Conservation (phyloP, 2,113 vertebrate genomes). For the Heterotis niloticus region DNA sequence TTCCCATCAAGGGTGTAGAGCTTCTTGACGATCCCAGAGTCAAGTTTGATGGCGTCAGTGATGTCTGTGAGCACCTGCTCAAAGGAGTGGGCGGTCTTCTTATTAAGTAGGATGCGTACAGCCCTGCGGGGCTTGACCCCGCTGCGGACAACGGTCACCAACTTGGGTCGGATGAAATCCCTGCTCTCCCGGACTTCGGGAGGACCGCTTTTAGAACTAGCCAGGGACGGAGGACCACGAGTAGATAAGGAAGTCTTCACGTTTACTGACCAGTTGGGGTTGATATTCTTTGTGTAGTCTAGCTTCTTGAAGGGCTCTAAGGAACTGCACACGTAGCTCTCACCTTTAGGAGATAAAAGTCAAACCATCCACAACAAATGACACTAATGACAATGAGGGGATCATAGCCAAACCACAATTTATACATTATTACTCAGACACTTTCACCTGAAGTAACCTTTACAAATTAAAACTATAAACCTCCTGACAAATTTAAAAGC, state of each 20-base stretch:
- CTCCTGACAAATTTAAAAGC: too few relatives aligned
- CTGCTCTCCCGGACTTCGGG: conserved; percentile 79
- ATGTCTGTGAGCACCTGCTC: conserved; percentile 97
- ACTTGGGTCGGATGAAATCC: conserved; percentile 95
- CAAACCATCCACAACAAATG: not conserved
- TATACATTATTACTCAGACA: not conserved
- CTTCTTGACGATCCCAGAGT: conserved; percentile 93
- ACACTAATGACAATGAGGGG: not conserved
- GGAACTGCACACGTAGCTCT: conserved; percentile 94
- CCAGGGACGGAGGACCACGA: conserved; percentile 77
- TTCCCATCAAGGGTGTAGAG: conserved; percentile 95
- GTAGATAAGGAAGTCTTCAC: conserved; percentile 76
- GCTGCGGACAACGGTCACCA: conserved; percentile 91
- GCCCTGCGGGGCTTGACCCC: conserved; percentile 94
- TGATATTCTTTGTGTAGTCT: conserved; percentile 95
- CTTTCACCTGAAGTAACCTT: not conserved
- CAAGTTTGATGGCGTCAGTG: conserved; percentile 94
- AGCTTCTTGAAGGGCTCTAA: conserved; percentile 93
- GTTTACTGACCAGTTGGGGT: conserved; percentile 97
- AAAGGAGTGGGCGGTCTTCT: conserved; percentile 95
- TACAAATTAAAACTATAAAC: too few relatives aligned
- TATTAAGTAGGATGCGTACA: conserved; percentile 92
- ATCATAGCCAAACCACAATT: not conserved
- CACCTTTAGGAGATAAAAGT: conserved; percentile 61
- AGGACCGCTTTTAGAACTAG: conserved; percentile 70